Evolutionary conservation across 2,113 vertebrate genomes (phyloP), one percentile per base, ranked within the genome.

Genomic region (Cairina moschata): DNA sequence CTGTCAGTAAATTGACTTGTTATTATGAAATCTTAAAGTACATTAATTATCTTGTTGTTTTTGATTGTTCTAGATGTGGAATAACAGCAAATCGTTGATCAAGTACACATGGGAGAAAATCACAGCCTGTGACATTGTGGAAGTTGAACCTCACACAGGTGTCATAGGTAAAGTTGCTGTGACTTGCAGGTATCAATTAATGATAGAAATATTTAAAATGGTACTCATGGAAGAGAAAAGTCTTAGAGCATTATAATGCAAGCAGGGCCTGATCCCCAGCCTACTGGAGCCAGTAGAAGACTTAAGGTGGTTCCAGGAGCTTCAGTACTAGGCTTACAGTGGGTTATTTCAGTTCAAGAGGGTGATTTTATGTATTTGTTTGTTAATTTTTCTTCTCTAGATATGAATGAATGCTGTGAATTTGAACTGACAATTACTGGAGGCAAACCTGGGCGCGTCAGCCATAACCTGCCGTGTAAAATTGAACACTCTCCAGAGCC

Each of bases 11-110:
- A 60, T 28, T 52, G 77, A 17, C 26, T 84, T 48, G 34, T 86
- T 75, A 34, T 69, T 85, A 0, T 59, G 66, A 62, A 66, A 91
- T 28, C 5, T 65, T 62, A 4, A 76, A 48, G 6, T 74, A 10
- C 4, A 22, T 60, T 76, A 77, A 79, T 40, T 59, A 9, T 50
- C 48, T 68, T 5, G 1, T 50, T 91, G 36, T 44, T 72, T 92
- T 90, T 81, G 79, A 85, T 83, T 90, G 81, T 98, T 97, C 89
- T 83, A 99, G 99, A 99, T 99, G 98, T 99, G 98, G 99, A 99
- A 99, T 95, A 98, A 98, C 91, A 99, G 99, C 97, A 99, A 91
- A 95, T 98, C 99, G 4, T 28, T 76, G 34, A 96, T 99, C 95
- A 96, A 66, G 21, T 99, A 98, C 95, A 94, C 93, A 0, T 99